A percentile compares a stretch with the other conserved stretches of the same genome.
phyloP scores from a whole-genome alignment of 2,797 vertebrate species.

The Distichodus sexfasciatus region DNA sequence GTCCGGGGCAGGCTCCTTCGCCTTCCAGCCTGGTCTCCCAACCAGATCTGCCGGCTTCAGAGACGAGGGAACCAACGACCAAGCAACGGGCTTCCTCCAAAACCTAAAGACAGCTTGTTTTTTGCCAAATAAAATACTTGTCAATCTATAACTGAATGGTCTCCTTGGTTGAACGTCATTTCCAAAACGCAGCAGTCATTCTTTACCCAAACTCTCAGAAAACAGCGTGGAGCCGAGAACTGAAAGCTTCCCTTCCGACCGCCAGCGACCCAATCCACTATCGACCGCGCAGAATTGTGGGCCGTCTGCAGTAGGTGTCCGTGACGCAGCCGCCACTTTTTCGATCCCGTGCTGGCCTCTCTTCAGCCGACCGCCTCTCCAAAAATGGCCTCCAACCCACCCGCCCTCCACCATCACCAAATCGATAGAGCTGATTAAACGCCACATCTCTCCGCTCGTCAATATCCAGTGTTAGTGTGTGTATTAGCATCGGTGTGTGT shows the following conservation, averaged over 20 bases:
- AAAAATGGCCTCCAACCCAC: conserved; percentile 19
- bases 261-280: conserved; percentile 73
- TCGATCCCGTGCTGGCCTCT: conserved; percentile 61
- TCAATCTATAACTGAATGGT: no score
- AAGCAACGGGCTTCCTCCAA: no score
- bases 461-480: conserved; percentile 85
- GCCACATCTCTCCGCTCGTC: conserved; percentile 83
- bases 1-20: no score
- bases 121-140: no score
- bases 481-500: no score
- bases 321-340: conserved; percentile 64
- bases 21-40: no score
- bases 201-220: conserved; percentile 57
- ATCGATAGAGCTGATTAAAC: conserved; percentile 95
- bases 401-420: no score
- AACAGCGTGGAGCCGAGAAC: conserved; percentile 64
- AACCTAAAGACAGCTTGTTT: no score
- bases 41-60: no score
- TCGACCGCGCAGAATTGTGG: conserved; percentile 65
- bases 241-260: conserved; percentile 69
- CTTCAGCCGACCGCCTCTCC: conserved; percentile 7
- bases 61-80: no score
- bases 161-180: no score
- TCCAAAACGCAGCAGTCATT: no score
- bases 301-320: conserved; percentile 64